phyloP scores from a whole-genome alignment of 2,113 vertebrate species.

The Corythoichthys intestinalis region DNA sequence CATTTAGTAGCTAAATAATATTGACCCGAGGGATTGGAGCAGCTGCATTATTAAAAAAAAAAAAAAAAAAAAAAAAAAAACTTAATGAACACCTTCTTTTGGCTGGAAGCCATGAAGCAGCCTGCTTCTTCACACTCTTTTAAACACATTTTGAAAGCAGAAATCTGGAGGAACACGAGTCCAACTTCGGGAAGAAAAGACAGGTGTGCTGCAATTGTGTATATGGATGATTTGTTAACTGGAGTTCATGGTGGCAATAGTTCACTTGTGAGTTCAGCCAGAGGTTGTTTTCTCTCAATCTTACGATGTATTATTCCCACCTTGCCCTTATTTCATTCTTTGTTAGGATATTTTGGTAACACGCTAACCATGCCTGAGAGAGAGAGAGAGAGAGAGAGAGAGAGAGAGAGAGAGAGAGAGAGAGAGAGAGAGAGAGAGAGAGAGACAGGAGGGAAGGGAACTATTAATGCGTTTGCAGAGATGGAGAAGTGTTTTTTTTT shows the following conservation, averaged over 20 bases:
- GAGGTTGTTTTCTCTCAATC: slow-evolving; percentile 39
- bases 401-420: too few species aligned
- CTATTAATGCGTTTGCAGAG: too few species aligned
- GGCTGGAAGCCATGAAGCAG: slow-evolving; percentile 37
- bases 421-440: too few species aligned
- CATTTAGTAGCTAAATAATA: not conserved
- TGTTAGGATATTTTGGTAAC: not conserved
- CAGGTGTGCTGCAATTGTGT: slow-evolving; percentile 30
- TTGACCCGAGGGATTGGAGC: not conserved
- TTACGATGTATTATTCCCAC: slow-evolving; percentile 2
- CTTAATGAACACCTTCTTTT: slow-evolving; percentile 9
- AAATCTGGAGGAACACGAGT: slow-evolving; percentile 35
- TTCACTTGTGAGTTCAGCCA: slow-evolving; percentile 57
- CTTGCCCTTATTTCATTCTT: not conserved
- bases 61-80: slow-evolving; percentile 7
- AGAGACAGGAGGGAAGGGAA: too few species aligned
- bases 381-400: too few species aligned
- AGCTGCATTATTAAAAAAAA: not conserved
- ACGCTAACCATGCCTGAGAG: not conserved
- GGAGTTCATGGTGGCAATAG: slow-evolving; percentile 59
- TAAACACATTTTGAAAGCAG: slow-evolving; percentile 25
- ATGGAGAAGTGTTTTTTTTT: too few species aligned
- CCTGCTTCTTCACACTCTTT: slow-evolving; percentile 38
- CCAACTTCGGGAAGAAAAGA: slow-evolving; percentile 23
- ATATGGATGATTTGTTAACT: slow-evolving; percentile 25